phyloP scores from a whole-genome alignment of 1,140 invertebrate genomes.

The Drosophila serrata region DNA sequence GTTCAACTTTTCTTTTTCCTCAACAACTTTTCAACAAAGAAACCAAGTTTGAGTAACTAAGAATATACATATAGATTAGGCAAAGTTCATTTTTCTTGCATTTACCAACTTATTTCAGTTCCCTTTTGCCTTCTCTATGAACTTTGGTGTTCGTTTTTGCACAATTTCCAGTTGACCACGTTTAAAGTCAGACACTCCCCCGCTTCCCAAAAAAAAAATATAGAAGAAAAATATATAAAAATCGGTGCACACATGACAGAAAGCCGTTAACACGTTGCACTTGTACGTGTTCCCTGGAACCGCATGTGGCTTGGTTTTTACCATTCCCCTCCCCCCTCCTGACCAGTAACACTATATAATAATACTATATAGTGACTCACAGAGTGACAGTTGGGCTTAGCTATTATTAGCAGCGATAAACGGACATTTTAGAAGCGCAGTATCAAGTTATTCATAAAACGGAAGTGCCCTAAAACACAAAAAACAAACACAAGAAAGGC shows the following conservation, averaged over 20 bases:
- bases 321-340: neutral
- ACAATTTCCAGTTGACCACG: slow-evolving; percentile 47
- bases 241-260: slow-evolving; percentile 33
- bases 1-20: neutral
- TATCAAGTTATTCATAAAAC: slow-evolving; percentile 45
- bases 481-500: slow-evolving; percentile 24
- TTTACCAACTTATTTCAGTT: slow-evolving; percentile 12
- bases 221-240: slow-evolving; percentile 1
- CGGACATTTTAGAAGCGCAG: slow-evolving; percentile 23
- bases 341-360: slow-evolving; percentile 7
- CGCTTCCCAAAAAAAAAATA: neutral
- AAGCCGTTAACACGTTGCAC: slow-evolving; percentile 47
- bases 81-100: slow-evolving; percentile 15
- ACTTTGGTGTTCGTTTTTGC: slow-evolving; percentile 14
- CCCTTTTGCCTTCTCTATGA: slow-evolving; percentile 21
- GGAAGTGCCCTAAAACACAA: slow-evolving; percentile 28
- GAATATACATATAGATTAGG: slow-evolving; percentile 8
- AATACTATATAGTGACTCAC: slow-evolving; percentile 28
- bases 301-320: slow-evolving; percentile 23
- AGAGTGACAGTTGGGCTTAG: slow-evolving; percentile 15
- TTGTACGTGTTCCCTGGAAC: slow-evolving; percentile 52
- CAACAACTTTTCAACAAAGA: neutral
- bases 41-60: slow-evolving; percentile 4
- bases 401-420: slow-evolving; percentile 31
- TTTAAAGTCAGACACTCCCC: slow-evolving; percentile 37